Evolutionary conservation across 2,113 vertebrate genomes (phyloP).

Genomic region (Trichechus manatus): DNA sequence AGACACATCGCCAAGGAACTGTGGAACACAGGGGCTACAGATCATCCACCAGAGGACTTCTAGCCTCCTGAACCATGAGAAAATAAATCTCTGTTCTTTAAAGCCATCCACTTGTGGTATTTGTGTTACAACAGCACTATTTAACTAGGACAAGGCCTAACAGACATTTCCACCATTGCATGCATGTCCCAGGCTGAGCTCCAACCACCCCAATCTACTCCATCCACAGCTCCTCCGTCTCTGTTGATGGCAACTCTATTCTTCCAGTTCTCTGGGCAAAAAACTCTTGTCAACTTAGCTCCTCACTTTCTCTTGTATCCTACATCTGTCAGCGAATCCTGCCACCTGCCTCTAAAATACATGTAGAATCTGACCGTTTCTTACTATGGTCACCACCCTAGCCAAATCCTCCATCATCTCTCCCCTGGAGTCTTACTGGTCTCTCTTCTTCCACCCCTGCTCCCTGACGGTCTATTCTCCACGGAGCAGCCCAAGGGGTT

Average conservation of each 20-base stretch:
- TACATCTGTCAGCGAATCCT: background rate
- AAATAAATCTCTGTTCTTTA: background rate
- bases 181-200: background rate
- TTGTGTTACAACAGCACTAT: background rate
- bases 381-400: background rate
- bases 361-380: background rate
- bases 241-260: background rate
- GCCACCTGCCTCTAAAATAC: background rate
- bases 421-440: background rate
- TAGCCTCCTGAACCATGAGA: no score
- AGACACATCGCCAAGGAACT: background rate
- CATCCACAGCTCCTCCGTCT: background rate
- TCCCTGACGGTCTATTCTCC: background rate
- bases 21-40: no score
- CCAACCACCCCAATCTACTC: background rate
- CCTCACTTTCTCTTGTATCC: background rate
- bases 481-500: background rate
- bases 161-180: background rate
- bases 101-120: background rate
- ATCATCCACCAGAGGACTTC: no score
- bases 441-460: background rate
- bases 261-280: background rate
- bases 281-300: background rate
- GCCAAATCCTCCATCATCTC: background rate
- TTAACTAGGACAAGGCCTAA: background rate